Percentiles rank a stretch among this genome's conserved stretches.
Evolutionary conservation across 2,113 vertebrate species (phyloP).

Genomic region (Dipodomys merriami): DNA sequence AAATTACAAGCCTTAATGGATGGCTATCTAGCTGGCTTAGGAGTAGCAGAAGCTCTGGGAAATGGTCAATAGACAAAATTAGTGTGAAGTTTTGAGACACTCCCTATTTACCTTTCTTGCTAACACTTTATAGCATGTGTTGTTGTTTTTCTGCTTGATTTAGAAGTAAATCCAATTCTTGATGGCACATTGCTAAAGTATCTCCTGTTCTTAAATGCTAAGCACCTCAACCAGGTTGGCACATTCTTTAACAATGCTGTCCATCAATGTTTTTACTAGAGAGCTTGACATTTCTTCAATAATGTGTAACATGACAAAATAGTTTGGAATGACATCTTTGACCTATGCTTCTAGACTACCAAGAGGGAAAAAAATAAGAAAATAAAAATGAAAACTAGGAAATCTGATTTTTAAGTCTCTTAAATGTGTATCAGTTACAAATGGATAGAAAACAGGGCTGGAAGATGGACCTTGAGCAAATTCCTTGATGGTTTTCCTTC

Average conservation of each 20-base stretch:
- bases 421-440: constrained; percentile 12
- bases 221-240: constrained; percentile 1
- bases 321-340: constrained; percentile 17
- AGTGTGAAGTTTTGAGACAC: not conserved
- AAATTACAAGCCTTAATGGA: not conserved
- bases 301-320: constrained; percentile 41
- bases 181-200: not conserved
- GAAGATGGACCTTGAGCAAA: not conserved
- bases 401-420: not conserved
- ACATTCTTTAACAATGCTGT: constrained; percentile 1
- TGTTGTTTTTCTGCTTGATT: not conserved
- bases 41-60: not conserved
- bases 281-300: constrained; percentile 43
- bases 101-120: not conserved
- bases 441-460: not conserved
- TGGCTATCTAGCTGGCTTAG: not conserved
- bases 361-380: not conserved
- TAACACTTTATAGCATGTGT: constrained; percentile 1
- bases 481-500: not conserved
- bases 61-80: constrained; percentile 3
- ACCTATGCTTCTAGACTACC: constrained; percentile 46
- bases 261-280: not conserved
- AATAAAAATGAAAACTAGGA: not conserved
- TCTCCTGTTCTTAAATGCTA: constrained; percentile 42
- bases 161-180: not conserved